Base-by-base conservation (phyloP, 2,113 vertebrate species). In the Corythornis cristatus region DNA sequence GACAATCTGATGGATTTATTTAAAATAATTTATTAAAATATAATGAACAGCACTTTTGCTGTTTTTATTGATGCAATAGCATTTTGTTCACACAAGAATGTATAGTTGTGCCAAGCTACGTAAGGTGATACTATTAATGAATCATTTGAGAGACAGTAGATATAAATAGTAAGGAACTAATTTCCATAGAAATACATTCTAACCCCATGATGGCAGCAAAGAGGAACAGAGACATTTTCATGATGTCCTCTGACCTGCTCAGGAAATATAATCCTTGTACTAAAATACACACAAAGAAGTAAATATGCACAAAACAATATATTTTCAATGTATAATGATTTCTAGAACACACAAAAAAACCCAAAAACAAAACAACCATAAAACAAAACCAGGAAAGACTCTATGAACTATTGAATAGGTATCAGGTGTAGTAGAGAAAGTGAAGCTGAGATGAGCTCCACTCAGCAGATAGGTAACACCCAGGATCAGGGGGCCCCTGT, bases 131-230 rank as follows among this genome's bases (percentile, higher is more conserved):
- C 45, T 89, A 48, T 95, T 95, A 78, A 91, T 93, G 73, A 95
- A 77, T 97, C 77, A 77, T 93, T 86, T 88, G 87, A 90, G 56
- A 94, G 76, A 33, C 45, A 22, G 60, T 17, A 96, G 92, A 92
- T 84, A 57, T 65, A 90, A 95, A 91, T 64, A 92, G 15, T 48
- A 88, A 83, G 46, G 35, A 79, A 37, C 71, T 93, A 70, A 92
- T 97, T 96, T 96, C 92, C 95, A 62, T 62, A 90, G 79, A 96
- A 95, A 92, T 91, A 88, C 4, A 10, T 45, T 95, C 58, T 89
- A 92, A 82, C 70, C 28, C 58, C 86, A 80, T 75, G 50, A 53
- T 95, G 91, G 50, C 80, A 86, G 43, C 76, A 92, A 90, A 94
- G 35, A 94, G 26, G 23, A 61, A 64, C 43, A 83, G 67, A 87